Conservation (phyloP, 2,797 vertebrate genomes). For the Rhincodon typus region DNA sequence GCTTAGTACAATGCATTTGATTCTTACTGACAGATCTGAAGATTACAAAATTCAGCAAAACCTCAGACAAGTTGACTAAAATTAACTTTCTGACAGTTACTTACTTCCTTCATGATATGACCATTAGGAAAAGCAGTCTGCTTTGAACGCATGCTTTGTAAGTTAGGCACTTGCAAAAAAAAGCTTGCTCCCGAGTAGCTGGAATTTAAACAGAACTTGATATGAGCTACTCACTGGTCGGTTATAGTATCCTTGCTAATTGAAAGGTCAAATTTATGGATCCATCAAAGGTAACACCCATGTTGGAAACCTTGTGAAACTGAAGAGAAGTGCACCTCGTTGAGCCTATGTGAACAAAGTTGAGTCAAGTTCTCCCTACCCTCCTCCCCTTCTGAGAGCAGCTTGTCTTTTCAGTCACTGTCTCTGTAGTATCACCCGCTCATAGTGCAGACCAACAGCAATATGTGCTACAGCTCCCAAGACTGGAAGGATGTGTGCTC, state of each 20-base stretch:
- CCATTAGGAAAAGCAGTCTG: background rate
- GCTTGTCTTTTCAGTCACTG: background rate
- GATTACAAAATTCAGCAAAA: background rate
- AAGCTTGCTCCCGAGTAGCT: background rate
- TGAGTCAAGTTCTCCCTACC: background rate
- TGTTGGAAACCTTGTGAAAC: background rate
- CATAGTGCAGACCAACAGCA: background rate
- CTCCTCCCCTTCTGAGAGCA: background rate
- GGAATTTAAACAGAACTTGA: background rate
- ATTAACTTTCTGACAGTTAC: background rate
- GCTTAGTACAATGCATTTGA: background rate
- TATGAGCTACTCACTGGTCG: background rate
- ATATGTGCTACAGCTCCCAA: background rate
- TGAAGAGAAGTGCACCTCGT: background rate
- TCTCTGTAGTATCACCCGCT: background rate
- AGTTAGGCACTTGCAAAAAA: background rate
- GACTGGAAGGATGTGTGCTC: background rate
- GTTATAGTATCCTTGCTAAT: background rate
- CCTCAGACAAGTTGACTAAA: background rate
- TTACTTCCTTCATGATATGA: background rate
- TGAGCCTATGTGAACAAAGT: background rate
- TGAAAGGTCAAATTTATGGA: background rate
- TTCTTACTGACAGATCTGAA: background rate
- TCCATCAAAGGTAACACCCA: background rate
- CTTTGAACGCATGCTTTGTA: background rate